These are phyloP conservation scores for Apogon talboti DNA, from an alignment of 2,797 vertebrate genomes.

Conservation along the genomic window DNA sequence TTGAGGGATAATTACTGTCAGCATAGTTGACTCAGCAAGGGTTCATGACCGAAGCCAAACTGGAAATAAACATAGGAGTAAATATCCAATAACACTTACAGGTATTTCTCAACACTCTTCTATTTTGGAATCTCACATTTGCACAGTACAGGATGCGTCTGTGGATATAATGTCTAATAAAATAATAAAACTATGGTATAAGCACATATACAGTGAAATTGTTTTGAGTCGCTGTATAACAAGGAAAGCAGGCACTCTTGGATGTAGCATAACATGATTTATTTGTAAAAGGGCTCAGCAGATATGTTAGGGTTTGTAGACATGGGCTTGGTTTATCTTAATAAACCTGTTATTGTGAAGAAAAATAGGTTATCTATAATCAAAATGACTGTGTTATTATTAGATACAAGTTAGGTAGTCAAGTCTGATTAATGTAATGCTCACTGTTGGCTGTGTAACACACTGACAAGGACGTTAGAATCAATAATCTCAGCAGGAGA, in stretches of 20 bases:
- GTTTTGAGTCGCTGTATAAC: conserved; percentile 35
- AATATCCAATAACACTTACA: conserved; percentile 19
- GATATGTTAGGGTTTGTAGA: conserved; percentile 35
- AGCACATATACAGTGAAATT: conserved; percentile 57
- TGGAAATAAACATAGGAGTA: conserved; percentile 33
- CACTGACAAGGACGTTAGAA: conserved; percentile 34
- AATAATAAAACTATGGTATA: conserved; percentile 12
- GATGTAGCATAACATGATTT: conserved; percentile 65
- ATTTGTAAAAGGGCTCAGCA: conserved; percentile 65
- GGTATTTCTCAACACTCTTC: conserved; percentile 11
- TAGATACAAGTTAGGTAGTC: conserved; percentile 32
- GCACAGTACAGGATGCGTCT: conserved; percentile 25
- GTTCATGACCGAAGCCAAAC: conserved; percentile 37
- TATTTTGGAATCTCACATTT: background rate
- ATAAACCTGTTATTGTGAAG: conserved; percentile 33
- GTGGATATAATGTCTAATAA: conserved; percentile 28
- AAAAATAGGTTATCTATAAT: conserved; percentile 38
- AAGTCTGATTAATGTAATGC: conserved; percentile 26
- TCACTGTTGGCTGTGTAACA: conserved; percentile 41
- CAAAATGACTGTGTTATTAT: conserved; percentile 48
- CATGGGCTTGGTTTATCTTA: conserved; percentile 31
- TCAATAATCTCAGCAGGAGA: conserved; percentile 16
- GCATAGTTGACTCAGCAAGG: conserved; percentile 33
- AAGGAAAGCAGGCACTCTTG: conserved; percentile 48
- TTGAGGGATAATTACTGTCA: conserved; percentile 28